These are phyloP conservation scores for Lytechinus variegatus DNA, from an alignment of 35 echinoderm and acorn worm species.

Conservation along the genomic window DNA sequence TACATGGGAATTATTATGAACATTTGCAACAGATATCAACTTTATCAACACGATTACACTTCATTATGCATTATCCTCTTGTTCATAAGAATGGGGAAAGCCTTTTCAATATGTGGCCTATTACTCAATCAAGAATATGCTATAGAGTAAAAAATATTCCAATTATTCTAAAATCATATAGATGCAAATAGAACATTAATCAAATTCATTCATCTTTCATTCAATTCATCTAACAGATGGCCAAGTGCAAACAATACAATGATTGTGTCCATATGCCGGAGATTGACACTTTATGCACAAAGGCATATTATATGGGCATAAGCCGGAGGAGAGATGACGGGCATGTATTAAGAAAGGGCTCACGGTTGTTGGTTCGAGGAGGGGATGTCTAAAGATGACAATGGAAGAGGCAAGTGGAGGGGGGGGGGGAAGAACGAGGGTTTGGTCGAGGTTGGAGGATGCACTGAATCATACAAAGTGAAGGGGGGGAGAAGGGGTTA, in stretches of 20 bases:
- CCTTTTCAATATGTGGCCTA: not conserved
- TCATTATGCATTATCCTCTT: not conserved
- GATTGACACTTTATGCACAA: not conserved
- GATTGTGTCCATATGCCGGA: not conserved
- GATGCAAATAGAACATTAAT: not conserved
- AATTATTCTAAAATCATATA: not conserved
- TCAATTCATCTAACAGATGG: not conserved
- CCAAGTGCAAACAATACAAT: not conserved
- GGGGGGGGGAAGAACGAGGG: too few species aligned
- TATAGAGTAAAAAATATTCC: too few species aligned
- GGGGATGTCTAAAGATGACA: too few species aligned
- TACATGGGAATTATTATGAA: not conserved
- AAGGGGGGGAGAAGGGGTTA: too few species aligned
- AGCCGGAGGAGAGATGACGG: too few species aligned
- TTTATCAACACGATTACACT: not conserved
- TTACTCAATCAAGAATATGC: not conserved
- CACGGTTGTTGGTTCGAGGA: too few species aligned
- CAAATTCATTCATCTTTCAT: not conserved
- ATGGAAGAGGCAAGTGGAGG: too few species aligned
- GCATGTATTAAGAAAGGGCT: too few species aligned
- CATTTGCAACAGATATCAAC: not conserved
- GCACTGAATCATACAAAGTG: too few species aligned
- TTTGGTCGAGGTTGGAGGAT: too few species aligned
- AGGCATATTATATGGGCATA: too few species aligned
- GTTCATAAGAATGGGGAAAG: not conserved